Evolutionary conservation across 1,140 invertebrate species (phyloP).

Genomic region (Bombus confusus): DNA sequence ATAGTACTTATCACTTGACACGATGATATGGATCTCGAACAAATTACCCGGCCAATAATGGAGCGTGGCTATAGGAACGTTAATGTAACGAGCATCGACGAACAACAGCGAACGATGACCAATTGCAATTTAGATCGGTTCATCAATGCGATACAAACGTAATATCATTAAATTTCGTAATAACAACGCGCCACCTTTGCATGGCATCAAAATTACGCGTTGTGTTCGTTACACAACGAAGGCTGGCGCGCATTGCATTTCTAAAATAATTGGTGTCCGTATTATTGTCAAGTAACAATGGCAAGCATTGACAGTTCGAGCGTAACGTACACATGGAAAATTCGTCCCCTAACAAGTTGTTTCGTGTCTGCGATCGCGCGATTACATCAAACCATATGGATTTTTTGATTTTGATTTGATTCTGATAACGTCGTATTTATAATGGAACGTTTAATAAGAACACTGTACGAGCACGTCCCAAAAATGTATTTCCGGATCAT

Average conservation of each 20-base stretch:
- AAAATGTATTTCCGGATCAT: background rate
- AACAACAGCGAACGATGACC: constrained; percentile 13
- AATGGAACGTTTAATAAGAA: background rate
- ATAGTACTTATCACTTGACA: background rate
- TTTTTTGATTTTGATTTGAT: no score
- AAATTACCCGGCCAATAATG: constrained; percentile 52
- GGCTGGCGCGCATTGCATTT: background rate
- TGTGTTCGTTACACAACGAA: constrained; percentile 11
- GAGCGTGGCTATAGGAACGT: constrained; percentile 33
- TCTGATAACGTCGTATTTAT: background rate
- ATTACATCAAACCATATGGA: background rate
- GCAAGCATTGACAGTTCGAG: no score
- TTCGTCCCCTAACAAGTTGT: background rate
- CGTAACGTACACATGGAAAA: background rate
- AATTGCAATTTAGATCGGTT: constrained; percentile 54
- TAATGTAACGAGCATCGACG: constrained; percentile 58
- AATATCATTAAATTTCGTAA: constrained; percentile 58
- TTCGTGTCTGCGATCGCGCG: background rate
- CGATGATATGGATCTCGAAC: constrained; percentile 16
- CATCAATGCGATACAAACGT: constrained; percentile 47
- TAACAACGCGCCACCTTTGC: constrained; percentile 29
- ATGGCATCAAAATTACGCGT: constrained; percentile 11
- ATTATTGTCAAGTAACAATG: constrained; percentile 13
- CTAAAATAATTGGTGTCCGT: constrained; percentile 12
- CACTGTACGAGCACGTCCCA: background rate